These are phyloP conservation scores for Protosalanx chinensis DNA, from an alignment of 2,797 vertebrate genomes.

Conservation along the genomic window DNA sequence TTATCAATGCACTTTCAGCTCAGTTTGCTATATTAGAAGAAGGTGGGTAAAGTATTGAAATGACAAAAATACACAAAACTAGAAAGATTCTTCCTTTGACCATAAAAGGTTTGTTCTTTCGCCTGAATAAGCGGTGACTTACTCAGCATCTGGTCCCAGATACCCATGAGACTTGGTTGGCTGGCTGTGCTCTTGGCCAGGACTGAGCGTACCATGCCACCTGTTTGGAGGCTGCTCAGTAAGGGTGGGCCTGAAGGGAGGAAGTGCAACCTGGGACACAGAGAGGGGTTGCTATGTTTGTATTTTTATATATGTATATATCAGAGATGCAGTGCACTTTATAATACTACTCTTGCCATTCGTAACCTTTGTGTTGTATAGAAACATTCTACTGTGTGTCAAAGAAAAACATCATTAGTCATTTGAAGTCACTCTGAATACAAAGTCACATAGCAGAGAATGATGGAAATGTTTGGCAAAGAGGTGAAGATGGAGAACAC, in stretches of 20 bases:
- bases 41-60: no score
- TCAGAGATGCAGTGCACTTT: not conserved
- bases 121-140: conserved; percentile 20
- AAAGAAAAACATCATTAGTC: not conserved
- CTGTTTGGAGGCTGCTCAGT: conserved; percentile 31
- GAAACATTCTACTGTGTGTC: not conserved
- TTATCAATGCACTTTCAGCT: not conserved
- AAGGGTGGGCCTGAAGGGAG: conserved; percentile 9
- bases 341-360: not conserved
- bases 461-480: not conserved
- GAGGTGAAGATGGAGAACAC: not conserved
- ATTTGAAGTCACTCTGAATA: not conserved
- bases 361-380: not conserved
- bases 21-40: no score
- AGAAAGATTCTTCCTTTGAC: no score
- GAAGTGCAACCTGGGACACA: conserved; percentile 43
- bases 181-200: conserved; percentile 30
- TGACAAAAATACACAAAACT: no score
- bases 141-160: conserved; percentile 61
- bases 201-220: conserved; percentile 20
- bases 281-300: not conserved
- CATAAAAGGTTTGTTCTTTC: not conserved
- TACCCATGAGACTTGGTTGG: conserved; percentile 32
- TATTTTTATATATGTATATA: not conserved
- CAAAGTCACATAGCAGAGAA: not conserved